Evolutionary conservation across 2,888 invertebrate species (phyloP), one percentile per base, ranked within the genome.

Genomic region (Calameuta idolon): DNA sequence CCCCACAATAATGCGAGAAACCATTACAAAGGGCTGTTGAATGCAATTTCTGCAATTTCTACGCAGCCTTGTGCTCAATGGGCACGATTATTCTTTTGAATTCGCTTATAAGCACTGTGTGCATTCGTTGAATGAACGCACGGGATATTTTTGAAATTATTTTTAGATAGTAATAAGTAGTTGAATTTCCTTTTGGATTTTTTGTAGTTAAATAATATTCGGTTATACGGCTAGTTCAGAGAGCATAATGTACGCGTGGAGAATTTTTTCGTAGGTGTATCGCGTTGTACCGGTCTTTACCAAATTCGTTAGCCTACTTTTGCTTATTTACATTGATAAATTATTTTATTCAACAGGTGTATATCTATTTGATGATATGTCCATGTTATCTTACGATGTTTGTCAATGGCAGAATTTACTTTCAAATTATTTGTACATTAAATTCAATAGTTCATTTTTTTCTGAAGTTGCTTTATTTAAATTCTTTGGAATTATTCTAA

Each of bases 341-440:
- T 77, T 75, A 77, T 77, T 75, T 31, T 37, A 77, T 75, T 77
- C 77, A 77, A 77, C 77, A 77, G 77, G 77, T 77, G 77, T 30
- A 77, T n/a, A 77, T 75, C 55, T 71, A 15, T 37, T 55, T 55
- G 23, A 55, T 55, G 1, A 23, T 55, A 23, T 23, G 9, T 23
- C 9, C 15, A 23, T 55, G 55, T 55, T 15, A 55, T 23, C 9
- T 23, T 55, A 55, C 23, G 23, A 55, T 23, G 55, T 55, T 55
- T 55, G 55, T 23, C 2, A 55, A 55, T 55, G 23, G 55, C 1
- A 23, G 23, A 55, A 55, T 55, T 23, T 15, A 40, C 40, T 40
- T 55, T 55, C 9, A 55, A 55, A 23, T 40, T 55, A 55, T 55
- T 55, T 23, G 55, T 55, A 55, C 23, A 55, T 55, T 23, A 55